Conservation (phyloP, 2,888 invertebrate species). For the Drosophila suboccidentalis region DNA sequence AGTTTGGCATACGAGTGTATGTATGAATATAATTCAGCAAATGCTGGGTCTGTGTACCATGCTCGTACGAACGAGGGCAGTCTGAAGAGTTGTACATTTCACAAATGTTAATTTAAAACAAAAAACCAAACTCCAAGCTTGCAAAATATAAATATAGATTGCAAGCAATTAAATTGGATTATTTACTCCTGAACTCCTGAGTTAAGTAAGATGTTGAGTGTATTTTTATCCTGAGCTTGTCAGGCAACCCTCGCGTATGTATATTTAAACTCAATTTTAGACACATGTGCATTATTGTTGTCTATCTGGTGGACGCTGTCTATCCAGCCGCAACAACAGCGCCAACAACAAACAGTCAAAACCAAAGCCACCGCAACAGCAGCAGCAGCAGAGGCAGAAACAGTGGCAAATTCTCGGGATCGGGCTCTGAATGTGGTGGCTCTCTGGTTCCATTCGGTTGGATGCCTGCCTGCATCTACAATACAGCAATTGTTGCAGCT, state of each 20-base stretch:
- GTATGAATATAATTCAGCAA: slow-evolving; percentile 2
- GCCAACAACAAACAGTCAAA: slow-evolving; percentile 71
- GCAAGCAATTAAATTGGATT: too few species aligned
- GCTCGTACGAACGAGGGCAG: slow-evolving; percentile 1
- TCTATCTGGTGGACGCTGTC: slow-evolving; percentile 76
- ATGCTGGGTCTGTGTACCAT: neutral
- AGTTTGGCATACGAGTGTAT: slow-evolving; percentile 9
- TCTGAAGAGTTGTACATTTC: neutral
- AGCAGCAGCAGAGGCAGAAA: slow-evolving; percentile 38
- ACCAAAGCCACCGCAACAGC: slow-evolving; percentile 74
- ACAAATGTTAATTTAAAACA: neutral
- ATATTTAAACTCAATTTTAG: slow-evolving; percentile 80
- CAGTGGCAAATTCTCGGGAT: too few species aligned
- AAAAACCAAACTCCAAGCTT: neutral
- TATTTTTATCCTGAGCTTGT: neutral
- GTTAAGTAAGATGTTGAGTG: too few species aligned
- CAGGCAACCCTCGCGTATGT: slow-evolving; percentile 48
- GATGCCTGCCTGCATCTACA: slow-evolving; percentile 53
- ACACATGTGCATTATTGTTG: slow-evolving; percentile 81
- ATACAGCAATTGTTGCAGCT: slow-evolving; percentile 36
- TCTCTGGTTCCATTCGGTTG: slow-evolving; percentile 31
- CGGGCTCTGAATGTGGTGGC: slow-evolving; percentile 26
- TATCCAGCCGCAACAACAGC: slow-evolving; percentile 76
- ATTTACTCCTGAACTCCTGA: too few species aligned
- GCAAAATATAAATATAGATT: too few species aligned